A percentile compares a stretch with the other conserved stretches of the same genome.
These are phyloP conservation scores for Halcyon malimbica DNA, from an alignment of 2,113 vertebrate species.

Conservation along the genomic window DNA sequence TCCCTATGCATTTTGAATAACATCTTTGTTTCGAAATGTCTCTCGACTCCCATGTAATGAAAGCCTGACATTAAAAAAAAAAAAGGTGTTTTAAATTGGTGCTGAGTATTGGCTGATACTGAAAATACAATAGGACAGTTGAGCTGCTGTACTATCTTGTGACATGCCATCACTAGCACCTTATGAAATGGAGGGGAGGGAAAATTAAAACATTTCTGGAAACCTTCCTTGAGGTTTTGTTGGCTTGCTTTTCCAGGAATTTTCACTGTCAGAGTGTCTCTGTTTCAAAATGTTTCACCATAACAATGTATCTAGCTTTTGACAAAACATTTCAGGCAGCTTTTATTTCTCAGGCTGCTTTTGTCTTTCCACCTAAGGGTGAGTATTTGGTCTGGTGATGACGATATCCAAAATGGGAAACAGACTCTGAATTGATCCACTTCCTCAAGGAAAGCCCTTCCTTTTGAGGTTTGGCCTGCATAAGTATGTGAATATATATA, in stretches of 20 bases:
- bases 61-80: background rate
- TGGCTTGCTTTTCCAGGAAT: background rate
- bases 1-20: background rate
- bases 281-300: rapidly evolving
- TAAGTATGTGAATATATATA: background rate
- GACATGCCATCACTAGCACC: background rate
- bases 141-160: background rate
- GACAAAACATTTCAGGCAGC: background rate
- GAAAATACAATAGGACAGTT: background rate
- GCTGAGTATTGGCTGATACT: background rate
- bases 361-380: background rate
- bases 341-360: background rate
- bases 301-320: background rate
- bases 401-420: background rate
- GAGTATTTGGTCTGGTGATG: background rate
- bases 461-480: background rate
- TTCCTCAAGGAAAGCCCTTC: background rate
- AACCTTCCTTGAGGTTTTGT: background rate
- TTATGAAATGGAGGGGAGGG: background rate
- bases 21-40: background rate
- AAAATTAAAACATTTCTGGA: background rate
- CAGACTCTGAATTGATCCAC: background rate
- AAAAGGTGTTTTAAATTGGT: background rate
- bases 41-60: background rate
- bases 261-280: background rate